Percentiles rank a stretch among this genome's conserved stretches.
phyloP scores from a whole-genome alignment of 2,797 vertebrate genomes.

The Toxotes lorentzi region DNA sequence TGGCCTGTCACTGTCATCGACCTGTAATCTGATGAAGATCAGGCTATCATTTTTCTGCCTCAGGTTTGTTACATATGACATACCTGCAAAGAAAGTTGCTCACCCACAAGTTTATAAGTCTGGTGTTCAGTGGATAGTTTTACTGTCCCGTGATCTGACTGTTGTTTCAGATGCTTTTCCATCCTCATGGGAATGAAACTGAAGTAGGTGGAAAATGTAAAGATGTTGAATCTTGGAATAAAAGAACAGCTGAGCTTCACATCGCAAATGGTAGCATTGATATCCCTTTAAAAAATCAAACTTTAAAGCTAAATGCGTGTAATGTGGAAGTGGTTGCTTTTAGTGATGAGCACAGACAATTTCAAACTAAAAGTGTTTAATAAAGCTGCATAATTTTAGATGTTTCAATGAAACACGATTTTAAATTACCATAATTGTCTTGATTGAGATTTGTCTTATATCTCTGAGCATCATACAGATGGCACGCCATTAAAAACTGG shows the following conservation, averaged over 20 bases:
- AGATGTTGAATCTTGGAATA: not conserved
- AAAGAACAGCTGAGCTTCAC: not conserved
- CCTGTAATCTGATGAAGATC: conserved; percentile 1
- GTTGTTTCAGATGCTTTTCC: conserved; percentile 25
- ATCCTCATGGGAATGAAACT: not conserved
- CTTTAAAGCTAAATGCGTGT: not conserved
- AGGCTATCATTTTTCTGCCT: not conserved
- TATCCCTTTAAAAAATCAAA: not conserved
- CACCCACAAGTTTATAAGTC: not conserved
- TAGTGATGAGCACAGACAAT: not conserved
- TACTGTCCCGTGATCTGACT: not conserved
- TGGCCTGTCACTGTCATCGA: not conserved
- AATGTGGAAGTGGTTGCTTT: not conserved
- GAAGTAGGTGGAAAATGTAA: not conserved
- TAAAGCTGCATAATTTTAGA: not conserved
- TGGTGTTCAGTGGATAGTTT: not conserved
- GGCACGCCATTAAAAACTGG: not conserved
- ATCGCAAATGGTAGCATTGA: not conserved
- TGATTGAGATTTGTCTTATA: not conserved
- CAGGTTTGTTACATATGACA: not conserved
- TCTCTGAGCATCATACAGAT: not conserved
- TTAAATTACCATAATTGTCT: not conserved
- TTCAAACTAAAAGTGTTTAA: not conserved
- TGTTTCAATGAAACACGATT: not conserved
- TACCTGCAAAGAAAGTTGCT: not conserved